A percentile compares a stretch with the other conserved stretches of the same genome.
Conservation (phyloP, 2,888 invertebrate species). For the Drosophila borealis region DNA sequence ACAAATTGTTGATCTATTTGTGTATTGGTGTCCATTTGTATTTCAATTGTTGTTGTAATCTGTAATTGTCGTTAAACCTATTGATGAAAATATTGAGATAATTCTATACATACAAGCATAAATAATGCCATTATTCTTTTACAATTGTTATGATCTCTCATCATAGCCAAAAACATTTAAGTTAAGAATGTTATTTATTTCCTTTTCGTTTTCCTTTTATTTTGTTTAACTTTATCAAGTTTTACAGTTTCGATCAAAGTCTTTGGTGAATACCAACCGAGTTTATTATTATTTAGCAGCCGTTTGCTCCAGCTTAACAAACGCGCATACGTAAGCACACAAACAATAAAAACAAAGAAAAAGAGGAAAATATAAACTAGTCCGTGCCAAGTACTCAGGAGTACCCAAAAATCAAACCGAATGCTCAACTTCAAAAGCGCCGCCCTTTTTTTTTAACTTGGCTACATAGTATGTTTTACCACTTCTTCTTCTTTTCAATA, state of each 20-base stretch:
- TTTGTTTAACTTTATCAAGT: background rate
- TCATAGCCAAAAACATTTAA: conserved; percentile 1
- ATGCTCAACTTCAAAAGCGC: conserved; percentile 5
- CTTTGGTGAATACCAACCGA: background rate
- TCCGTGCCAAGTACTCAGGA: conserved; percentile 2
- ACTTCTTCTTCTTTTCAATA: conserved; percentile 24
- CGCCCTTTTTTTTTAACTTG: conserved; percentile 22
- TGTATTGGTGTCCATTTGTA: conserved; percentile 57
- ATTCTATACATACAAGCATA: conserved; percentile 31
- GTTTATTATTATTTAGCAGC: conserved; percentile 17
- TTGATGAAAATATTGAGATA: conserved; percentile 21
- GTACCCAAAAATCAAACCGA: background rate
- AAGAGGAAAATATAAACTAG: background rate
- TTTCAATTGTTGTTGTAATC: conserved; percentile 67
- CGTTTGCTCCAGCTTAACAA: conserved; percentile 42
- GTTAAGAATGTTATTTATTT: background rate
- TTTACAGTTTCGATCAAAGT: conserved; percentile 11
- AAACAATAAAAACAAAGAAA: conserved; percentile 33
- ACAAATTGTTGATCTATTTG: conserved; percentile 11
- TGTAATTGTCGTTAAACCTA: conserved; percentile 60
- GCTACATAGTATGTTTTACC: conserved; percentile 23
- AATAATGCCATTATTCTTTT: conserved; percentile 20
- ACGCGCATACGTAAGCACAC: conserved; percentile 78
- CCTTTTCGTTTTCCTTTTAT: background rate
- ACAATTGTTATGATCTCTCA: conserved; percentile 8